Base-by-base conservation (phyloP, 2,888 invertebrate genomes). In the Xestia c-nigrum region DNA sequence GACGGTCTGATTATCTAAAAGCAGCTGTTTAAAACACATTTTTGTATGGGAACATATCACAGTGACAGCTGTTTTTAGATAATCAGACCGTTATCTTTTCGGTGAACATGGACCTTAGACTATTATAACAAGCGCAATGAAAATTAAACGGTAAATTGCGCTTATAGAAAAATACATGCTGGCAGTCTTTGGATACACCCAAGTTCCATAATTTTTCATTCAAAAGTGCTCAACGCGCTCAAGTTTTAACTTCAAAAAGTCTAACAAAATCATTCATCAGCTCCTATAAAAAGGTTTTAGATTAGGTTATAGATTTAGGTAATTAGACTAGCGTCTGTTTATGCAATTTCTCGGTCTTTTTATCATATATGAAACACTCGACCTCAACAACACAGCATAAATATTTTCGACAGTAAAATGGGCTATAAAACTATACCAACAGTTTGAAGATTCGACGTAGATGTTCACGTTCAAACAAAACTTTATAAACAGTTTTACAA, bases 371-470 rank as follows among this genome's bases (percentile, higher is more conserved):
- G 46, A 63, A 73, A 55, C 74, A 81, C 81, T 81, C 52, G 16
- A 61, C 31, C 75, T 71, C 24, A 77, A 85, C 59, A 69, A 40
- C 57, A 38, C 38, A 46, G 65, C 40, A 75, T 87, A 82, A 85
- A 87, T 70, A 87, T 70, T 76, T 63, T 59, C 66, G 61, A 47
- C 78, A 68, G 47, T 87, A 87, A 85, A 85, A 87, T 55, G 50
- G 40, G 40, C 72, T 10, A 72, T 85, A 85, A 85, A 85, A 76
- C 72, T 77, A 70, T 64, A 74, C 81, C 59, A 66, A 67, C 31
- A 71, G 65, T 63, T 68, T 69, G 57, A 74, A 69, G 64, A 69
- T 69, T 16, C 14, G 63, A 70, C 65, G 70, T 64, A 72, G 67
- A 19, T 63, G 59, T 70, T 76, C n/a, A 31, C 50, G 52, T 64